Base-by-base conservation (phyloP, 2,888 invertebrate genomes). In the Epistrophe grossulariae region DNA sequence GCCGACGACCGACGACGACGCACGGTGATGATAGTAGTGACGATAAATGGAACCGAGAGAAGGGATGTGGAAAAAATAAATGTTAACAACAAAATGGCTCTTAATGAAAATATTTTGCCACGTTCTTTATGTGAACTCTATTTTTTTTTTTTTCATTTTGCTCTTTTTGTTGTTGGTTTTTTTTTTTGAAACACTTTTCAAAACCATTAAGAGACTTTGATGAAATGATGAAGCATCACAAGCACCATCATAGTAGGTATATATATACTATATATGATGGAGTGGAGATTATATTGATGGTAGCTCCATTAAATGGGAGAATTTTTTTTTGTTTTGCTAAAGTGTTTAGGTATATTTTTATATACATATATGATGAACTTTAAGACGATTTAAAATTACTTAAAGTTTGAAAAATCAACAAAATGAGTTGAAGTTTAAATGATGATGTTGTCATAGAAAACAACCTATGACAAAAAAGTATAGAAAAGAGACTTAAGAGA, bases 71-170 rank as follows among this genome's bases (percentile, higher is more conserved):
- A 57, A 24, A 24, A 24, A 31, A 38, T 45, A 62, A 60, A 43
- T 70, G 74, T 71, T 66, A 66, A 72, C 85, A 40, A 55, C 70
- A 73, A 85, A 84, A 84, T 78, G 77, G 77, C 81, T 73, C 81
- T 74, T 85, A 82, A 85, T 84, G 84, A 84, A 84, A 84, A 84
- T 80, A 77, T 68, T 77, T 72, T 64, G 45, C 64, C 72, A 55
- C 72, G 31, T 71, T 62, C 38, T 15, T 31, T 72, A 40, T 79
- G 40, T 68, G 40, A 40, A 55, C 17, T 70, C 35, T 40, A 8
- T 45, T 52, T 15, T 50, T 45, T 62, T 52, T 60, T 57, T 59
- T 55, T n/a, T n/a, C n/a, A 6, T 62, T 31, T 50, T 50, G 38
- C 48, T 60, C 40, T 50, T 57, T 17, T 17, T 70, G 24, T 52